These are phyloP conservation scores for Scomber colias DNA, from an alignment of 2,113 vertebrate genomes.

Conservation along the genomic window DNA sequence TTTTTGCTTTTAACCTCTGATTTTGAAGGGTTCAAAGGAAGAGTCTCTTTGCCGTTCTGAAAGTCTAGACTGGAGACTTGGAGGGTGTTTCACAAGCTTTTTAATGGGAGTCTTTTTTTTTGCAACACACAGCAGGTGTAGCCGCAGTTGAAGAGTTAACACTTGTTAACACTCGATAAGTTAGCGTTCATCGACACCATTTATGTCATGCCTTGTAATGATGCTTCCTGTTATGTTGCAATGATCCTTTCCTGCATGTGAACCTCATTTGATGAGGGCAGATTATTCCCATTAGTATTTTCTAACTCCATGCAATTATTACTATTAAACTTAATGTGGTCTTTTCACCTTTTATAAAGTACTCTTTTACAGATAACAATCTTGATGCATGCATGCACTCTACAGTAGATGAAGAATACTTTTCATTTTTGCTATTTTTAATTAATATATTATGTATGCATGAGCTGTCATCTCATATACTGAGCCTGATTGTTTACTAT, in stretches of 20 bases:
- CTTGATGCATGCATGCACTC: no score
- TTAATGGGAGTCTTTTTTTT: conserved; percentile 16
- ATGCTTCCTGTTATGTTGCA: neutral
- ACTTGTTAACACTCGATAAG: neutral
- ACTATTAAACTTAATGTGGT: conserved; percentile 3
- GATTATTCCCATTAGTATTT: neutral
- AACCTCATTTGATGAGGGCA: conserved; percentile 5
- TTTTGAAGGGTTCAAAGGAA: conserved; percentile 55
- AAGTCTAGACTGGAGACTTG: conserved; percentile 27
- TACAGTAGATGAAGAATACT: neutral
- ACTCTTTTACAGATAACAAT: neutral
- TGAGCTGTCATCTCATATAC: neutral
- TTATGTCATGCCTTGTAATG: conserved; percentile 13
- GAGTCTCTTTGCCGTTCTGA: conserved; percentile 16
- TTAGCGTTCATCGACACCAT: conserved; percentile 36
- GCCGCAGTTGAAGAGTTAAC: conserved; percentile 17
- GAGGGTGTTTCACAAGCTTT: conserved; percentile 42
- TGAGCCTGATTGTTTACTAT: conserved; percentile 17
- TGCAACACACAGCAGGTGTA: neutral
- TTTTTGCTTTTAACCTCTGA: conserved; percentile 52
- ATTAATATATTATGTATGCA: no score
- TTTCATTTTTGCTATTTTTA: neutral
- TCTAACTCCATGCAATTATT: neutral
- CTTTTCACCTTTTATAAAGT: neutral
- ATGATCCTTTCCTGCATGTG: neutral